Evolutionary conservation across 2,113 vertebrate genomes (phyloP), one percentile per base, ranked within the genome.

Genomic region (Lagopus muta): DNA sequence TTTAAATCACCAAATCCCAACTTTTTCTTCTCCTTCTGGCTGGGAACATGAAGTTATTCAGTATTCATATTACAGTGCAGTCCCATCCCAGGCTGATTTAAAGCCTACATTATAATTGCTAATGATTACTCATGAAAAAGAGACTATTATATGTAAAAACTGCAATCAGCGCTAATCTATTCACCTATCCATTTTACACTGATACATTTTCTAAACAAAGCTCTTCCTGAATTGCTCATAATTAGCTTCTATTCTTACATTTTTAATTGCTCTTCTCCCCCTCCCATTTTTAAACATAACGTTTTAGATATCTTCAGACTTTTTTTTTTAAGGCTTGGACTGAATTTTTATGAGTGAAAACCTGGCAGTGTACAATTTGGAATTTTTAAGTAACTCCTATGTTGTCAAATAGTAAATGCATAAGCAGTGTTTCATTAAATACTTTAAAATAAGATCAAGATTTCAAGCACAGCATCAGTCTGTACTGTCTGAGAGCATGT

Each of bases 101-200:
- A 97, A 97, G 95, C 94, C 74, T 93, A 66, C 92, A 97, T 98
- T 97, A 97, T 97, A 97, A 97, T 97, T 97, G 96, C 96, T 96
- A 97, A 97, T 97, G 97, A 97, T 97, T 97, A 97, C 96, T 97
- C 97, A 96, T 96, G 94, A 97, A 97, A 97, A 94, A 96, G 88
- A 96, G 93, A 95, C 96, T 95, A 96, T 98, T 97, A 97, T 97
- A 94, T 96, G 87, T 95, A 95, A 96, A 95, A 95, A 96, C 96
- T 95, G 96, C 95, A 97, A 97, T 97, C 97, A 98, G 85, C n/a
- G 74, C 78, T 95, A 95, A 97, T 97, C 96, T 97, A 94, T 97
- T 97, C 96, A 96, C 94, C 95, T 96, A 97, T 96, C 95, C 95
- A 95, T 94, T 97, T 93, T 95, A 94, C 76, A 97, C 90, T 89